A percentile compares a stretch with the other conserved stretches of the same genome.
These are phyloP conservation scores for Penaeus indicus DNA, from an alignment of 1,140 invertebrate species.

Conservation along the genomic window DNA sequence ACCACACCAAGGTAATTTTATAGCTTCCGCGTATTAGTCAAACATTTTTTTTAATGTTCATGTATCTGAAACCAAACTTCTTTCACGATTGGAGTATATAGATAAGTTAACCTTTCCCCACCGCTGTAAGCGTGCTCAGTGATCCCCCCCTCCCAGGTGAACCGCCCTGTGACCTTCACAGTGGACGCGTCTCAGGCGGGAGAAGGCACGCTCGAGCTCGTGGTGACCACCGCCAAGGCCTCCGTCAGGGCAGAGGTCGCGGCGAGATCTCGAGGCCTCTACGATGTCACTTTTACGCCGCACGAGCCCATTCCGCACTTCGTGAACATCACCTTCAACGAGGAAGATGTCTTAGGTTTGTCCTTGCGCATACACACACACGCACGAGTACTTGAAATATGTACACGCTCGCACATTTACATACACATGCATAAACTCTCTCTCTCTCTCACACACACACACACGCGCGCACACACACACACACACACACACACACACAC, in stretches of 20 bases:
- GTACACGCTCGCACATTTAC: too few species aligned
- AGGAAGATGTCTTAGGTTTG: slow-evolving; percentile 86
- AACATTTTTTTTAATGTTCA: not conserved
- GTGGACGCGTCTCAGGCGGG: slow-evolving; percentile 96
- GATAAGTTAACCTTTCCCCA: too few species aligned
- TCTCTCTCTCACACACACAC: too few species aligned
- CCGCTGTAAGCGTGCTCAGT: too few species aligned
- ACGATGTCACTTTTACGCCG: slow-evolving; percentile 97
- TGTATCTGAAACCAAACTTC: not conserved
- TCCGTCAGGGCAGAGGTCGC: slow-evolving; percentile 78
- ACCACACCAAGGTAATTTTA: slow-evolving; percentile 73
- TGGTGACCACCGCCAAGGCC: slow-evolving; percentile 90
- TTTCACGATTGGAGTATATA: too few species aligned
- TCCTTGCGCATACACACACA: not conserved
- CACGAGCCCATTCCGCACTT: slow-evolving; percentile 90
- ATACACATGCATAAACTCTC: too few species aligned
- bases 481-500: too few species aligned
- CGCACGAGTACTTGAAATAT: too few species aligned
- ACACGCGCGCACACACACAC: too few species aligned
- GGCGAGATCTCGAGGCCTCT: slow-evolving; percentile 89
- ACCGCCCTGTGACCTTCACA: slow-evolving; percentile 88
- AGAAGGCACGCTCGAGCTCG: slow-evolving; percentile 94
- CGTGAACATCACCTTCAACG: slow-evolving; percentile 97
- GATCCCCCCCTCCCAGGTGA: slow-evolving; percentile 72
- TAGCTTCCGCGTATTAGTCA: not conserved